A percentile compares a stretch with the other conserved stretches of the same genome.
Evolutionary conservation across 1,140 invertebrate genomes (phyloP).

Genomic region (Dendroctonus ponderosae): DNA sequence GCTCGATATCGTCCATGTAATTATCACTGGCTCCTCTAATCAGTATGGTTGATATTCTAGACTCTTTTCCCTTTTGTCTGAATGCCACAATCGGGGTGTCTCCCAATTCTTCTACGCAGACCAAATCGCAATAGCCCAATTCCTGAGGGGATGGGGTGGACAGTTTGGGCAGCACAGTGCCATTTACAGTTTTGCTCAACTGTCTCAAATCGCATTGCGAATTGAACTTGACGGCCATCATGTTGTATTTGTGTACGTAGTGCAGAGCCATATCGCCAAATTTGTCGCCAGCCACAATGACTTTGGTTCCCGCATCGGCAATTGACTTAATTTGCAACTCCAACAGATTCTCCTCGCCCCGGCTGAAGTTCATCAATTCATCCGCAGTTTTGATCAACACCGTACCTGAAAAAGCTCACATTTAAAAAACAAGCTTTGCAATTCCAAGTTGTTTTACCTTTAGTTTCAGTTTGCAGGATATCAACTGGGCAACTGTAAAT

Average conservation of each 20-base stretch:
- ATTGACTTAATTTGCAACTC: constrained; percentile 94
- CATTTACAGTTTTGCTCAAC: constrained; percentile 81
- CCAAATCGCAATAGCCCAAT: constrained; percentile 87
- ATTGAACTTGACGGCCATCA: constrained; percentile 95
- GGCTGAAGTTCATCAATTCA: constrained; percentile 91
- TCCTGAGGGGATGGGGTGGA: constrained; percentile 86
- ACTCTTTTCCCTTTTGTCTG: constrained; percentile 75
- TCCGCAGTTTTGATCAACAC: constrained; percentile 95
- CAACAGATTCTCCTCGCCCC: constrained; percentile 90
- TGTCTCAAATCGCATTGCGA: constrained; percentile 97
- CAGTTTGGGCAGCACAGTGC: constrained; percentile 57
- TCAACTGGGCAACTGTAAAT: constrained; percentile 96
- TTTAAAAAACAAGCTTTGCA: neutral
- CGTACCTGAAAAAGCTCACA: constrained; percentile 63
- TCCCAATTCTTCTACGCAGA: constrained; percentile 94
- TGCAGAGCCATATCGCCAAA: constrained; percentile 98
- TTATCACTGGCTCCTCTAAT: constrained; percentile 96
- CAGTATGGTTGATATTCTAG: constrained; percentile 88
- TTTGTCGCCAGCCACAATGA: constrained; percentile 95
- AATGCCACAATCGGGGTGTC: constrained; percentile 94
- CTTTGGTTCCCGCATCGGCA: constrained; percentile 84
- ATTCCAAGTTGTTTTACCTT: constrained; percentile 60
- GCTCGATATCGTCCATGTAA: constrained; percentile 98
- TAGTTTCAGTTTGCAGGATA: constrained; percentile 97
- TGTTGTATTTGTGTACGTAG: constrained; percentile 93